These are phyloP conservation scores for Speoplatyrhinus poulsoni DNA, from an alignment of 2,113 vertebrate genomes.

Conservation along the genomic window DNA sequence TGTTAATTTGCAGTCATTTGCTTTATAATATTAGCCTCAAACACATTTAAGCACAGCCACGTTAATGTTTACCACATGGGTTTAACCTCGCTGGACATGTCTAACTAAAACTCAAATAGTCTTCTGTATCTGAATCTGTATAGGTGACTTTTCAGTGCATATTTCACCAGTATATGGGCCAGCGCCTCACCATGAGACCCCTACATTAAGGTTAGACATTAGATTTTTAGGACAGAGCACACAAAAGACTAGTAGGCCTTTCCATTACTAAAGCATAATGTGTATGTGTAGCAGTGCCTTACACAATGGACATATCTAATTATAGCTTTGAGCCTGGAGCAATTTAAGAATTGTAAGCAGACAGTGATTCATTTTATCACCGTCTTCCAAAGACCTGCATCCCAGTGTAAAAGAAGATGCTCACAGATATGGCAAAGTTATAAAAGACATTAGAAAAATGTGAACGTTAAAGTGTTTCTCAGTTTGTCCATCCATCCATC, in stretches of 20 bases:
- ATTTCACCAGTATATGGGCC: conserved; percentile 1
- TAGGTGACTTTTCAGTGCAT: neutral
- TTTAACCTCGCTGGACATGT: no score
- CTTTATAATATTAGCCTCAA: no score
- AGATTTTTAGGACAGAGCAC: neutral
- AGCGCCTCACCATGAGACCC: conserved; percentile 12
- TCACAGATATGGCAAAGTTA: conserved; percentile 8
- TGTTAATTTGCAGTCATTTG: no score
- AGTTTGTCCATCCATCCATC: no score
- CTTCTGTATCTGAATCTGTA: neutral
- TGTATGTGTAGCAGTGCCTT: conserved; percentile 28
- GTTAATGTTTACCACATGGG: neutral
- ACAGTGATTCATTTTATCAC: conserved; percentile 35
- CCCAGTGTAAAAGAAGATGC: conserved; percentile 1
- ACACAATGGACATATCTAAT: conserved; percentile 30
- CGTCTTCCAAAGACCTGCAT: conserved; percentile 10
- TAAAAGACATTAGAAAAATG: neutral
- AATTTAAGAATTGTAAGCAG: conserved; percentile 28
- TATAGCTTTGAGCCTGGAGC: conserved; percentile 28
- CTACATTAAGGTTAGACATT: conserved; percentile 1
- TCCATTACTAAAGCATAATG: conserved; percentile 15
- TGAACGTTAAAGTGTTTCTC: conserved; percentile 11
- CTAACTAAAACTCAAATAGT: no score
- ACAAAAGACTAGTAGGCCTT: conserved; percentile 3
- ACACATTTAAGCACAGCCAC: no score